Base-by-base conservation (phyloP, 2,113 vertebrate species). In the Hypanus sabinus region DNA sequence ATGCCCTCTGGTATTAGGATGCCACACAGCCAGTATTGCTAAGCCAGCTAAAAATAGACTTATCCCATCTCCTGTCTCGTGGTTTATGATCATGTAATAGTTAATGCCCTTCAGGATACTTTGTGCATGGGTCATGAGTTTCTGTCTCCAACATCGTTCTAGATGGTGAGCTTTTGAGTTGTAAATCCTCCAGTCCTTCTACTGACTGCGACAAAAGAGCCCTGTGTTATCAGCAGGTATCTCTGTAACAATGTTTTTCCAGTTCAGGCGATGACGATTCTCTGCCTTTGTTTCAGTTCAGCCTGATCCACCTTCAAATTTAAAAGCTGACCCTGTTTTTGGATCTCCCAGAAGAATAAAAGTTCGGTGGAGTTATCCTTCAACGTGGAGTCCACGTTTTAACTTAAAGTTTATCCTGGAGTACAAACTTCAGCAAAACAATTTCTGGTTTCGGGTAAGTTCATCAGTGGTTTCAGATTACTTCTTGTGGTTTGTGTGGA, bases 341-440 rank as follows among this genome's bases (percentile, higher is more conserved):
- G 91, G 91, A 93, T 93, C 91, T 93, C 91, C 36, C 38, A 75
- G 68, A 93, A 93, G 91, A 71, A 93, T 93, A 38, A 93, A 46
- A 73, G 91, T 93, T 22, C 91, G 55, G 36, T 93, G 91, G 91
- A 38, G 73, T 30, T 73, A 93, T 93, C 91, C 91, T 16, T 65
- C 20, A 30, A 30, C 20, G 27, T 93, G 91, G 91, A 27, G 11
- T 30, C 3, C 8, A 71, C 91, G 38, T 55, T 93, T 93, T 22
- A 11, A 93, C 46, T 93, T 93, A 93, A 93, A 93, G 46, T 93
- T 93, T 73, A 55, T 93, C 36, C 24, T 93, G 36, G 91, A 93
- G 55, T 93, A 93, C 38, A 93, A 30, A 93, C 91, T 55, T 24
- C 68, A 27, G 70, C 33, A 46, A 27, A 73, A 27, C 30, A 2